Percentiles rank a stretch among this genome's conserved stretches.
Conservation (phyloP, 2,888 invertebrate species). For the Mythimna impura region DNA sequence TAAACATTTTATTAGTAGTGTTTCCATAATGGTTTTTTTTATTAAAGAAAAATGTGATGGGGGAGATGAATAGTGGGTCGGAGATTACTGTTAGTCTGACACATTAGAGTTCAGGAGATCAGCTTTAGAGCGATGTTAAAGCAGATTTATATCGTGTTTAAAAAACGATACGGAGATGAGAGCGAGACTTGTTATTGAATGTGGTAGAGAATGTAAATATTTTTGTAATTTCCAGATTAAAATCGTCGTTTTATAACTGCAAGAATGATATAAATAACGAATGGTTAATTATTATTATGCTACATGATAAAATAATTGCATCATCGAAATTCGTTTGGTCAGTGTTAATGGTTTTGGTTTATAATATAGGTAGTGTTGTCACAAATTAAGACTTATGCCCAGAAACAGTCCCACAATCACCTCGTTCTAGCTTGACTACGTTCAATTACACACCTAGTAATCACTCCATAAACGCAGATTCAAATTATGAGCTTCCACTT, state of each 20-base stretch:
- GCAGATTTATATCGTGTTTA: constrained; percentile 28
- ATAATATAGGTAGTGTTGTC: constrained; percentile 12
- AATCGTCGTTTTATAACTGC: too few species aligned
- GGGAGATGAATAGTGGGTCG: constrained; percentile 18
- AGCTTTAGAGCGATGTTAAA: not conserved
- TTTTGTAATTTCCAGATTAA: constrained; percentile 4
- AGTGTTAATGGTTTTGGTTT: not conserved
- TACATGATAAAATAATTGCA: not conserved
- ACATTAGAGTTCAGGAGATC: constrained; percentile 21
- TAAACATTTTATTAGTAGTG: constrained; percentile 43
- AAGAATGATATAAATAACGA: not conserved
- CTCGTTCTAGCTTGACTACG: constrained; percentile 32
- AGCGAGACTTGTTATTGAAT: not conserved
- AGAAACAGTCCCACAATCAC: constrained; percentile 35
- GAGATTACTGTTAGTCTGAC: constrained; percentile 42
- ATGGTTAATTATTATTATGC: not conserved
- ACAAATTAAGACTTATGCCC: constrained; percentile 12
- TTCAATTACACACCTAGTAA: constrained; percentile 45
- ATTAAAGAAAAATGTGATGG: constrained; percentile 25
- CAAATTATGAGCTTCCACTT: constrained; percentile 53
- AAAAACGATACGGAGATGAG: constrained; percentile 5
- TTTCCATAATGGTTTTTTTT: constrained; percentile 40
- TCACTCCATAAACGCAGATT: constrained; percentile 49
- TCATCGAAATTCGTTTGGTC: not conserved
- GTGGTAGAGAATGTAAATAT: constrained; percentile 1